Percentiles rank a stretch among this genome's conserved stretches.
Conservation (phyloP, 1,140 invertebrate genomes). For the Lordiphosa stackelbergi region DNA sequence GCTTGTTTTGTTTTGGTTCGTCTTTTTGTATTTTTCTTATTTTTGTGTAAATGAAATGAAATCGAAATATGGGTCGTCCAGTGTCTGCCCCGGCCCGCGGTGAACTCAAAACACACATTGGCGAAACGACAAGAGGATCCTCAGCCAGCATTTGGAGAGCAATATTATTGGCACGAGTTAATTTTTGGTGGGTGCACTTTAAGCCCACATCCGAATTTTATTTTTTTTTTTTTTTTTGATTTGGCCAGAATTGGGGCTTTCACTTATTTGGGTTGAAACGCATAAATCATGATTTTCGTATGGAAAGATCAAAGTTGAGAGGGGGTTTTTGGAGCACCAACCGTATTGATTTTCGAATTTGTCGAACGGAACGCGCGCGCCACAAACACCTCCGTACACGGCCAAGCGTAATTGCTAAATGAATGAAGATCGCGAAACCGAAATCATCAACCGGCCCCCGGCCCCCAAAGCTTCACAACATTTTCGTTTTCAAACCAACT, state of each 20-base stretch:
- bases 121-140: constrained; percentile 41
- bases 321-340: background rate
- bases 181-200: constrained; percentile 40
- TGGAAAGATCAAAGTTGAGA: constrained; percentile 15
- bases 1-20: constrained; percentile 38
- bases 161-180: constrained; percentile 53
- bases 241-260: constrained; percentile 31
- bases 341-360: constrained; percentile 2
- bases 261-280: constrained; percentile 1
- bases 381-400: constrained; percentile 31
- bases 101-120: constrained; percentile 58
- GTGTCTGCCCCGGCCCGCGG: constrained; percentile 27
- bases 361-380: constrained; percentile 1
- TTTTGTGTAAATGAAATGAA: constrained; percentile 69
- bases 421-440: constrained; percentile 8
- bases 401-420: constrained; percentile 26
- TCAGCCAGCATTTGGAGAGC: constrained; percentile 41
- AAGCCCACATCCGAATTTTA: constrained; percentile 39
- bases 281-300: constrained; percentile 20
- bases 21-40: constrained; percentile 36
- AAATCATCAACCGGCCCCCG: background rate
- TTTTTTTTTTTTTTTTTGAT: no score
- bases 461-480: constrained; percentile 6
- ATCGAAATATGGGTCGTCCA: constrained; percentile 67
- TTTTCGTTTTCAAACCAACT: background rate